Conservation (phyloP, 2,888 invertebrate species). For the Oasisia sp. region DNA sequence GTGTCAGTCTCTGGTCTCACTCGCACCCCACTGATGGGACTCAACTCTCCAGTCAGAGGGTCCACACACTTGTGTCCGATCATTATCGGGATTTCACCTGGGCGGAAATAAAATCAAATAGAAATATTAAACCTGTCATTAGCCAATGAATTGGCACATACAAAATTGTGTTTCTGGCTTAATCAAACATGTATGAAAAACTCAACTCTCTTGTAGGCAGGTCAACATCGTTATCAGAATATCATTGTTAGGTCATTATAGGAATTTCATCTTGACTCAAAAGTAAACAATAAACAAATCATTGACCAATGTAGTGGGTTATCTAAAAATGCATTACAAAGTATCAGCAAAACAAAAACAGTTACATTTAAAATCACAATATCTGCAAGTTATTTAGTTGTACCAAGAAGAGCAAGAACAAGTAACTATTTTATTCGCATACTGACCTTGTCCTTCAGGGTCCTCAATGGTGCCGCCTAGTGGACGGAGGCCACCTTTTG, state of each 20-base stretch:
- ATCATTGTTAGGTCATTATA: no score
- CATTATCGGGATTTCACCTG: constrained; percentile 60
- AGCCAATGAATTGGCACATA: no score
- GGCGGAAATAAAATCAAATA: constrained; percentile 25
- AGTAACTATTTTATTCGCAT: background rate
- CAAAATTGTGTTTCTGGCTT: no score
- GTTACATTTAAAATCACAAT: background rate
- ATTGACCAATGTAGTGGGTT: no score
- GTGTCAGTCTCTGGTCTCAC: constrained; percentile 54
- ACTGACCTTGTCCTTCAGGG: constrained; percentile 57
- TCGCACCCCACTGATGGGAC: constrained; percentile 57
- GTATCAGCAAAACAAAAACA: background rate
- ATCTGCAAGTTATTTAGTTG: background rate
- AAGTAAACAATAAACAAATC: no score
- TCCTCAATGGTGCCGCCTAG: constrained; percentile 64
- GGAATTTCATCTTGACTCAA: no score
- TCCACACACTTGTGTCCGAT: constrained; percentile 59
- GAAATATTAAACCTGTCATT: background rate
- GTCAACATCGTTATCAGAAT: no score
- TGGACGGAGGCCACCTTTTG: constrained; percentile 53
- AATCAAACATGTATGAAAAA: no score
- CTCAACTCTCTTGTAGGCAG: no score
- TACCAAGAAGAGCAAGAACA: background rate
- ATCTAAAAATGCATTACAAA: background rate
- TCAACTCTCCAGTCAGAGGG: constrained; percentile 58